These are phyloP conservation scores for Pheosia tremula DNA, from an alignment of 2,888 invertebrate genomes.

Conservation along the genomic window DNA sequence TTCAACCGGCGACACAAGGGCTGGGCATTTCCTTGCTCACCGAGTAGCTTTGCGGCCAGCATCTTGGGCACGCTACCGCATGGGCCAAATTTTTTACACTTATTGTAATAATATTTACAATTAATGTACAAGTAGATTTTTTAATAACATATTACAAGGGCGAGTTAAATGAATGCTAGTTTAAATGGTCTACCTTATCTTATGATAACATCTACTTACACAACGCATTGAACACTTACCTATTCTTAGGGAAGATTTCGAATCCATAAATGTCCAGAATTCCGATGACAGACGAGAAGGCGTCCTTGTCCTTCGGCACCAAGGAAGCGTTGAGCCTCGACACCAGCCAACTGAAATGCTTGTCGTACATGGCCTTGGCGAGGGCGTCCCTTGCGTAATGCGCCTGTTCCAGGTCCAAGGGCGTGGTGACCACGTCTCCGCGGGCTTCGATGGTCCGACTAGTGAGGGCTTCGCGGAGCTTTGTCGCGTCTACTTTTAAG, in stretches of 20 bases:
- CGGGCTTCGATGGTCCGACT: constrained; percentile 94
- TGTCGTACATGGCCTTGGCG: constrained; percentile 95
- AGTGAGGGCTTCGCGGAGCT: constrained; percentile 89
- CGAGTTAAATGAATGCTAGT: no score
- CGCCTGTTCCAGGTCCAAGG: constrained; percentile 91
- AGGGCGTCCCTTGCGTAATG: constrained; percentile 95
- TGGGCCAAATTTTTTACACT: no score
- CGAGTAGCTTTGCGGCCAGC: no score
- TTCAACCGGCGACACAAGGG: no score
- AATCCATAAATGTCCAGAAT: constrained; percentile 98
- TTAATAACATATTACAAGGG: no score
- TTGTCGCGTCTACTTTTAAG: constrained; percentile 87
- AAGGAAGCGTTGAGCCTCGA: constrained; percentile 90
- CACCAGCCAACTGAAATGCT: constrained; percentile 96
- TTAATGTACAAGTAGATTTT: no score
- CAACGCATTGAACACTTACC: constrained; percentile 70
- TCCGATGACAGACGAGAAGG: constrained; percentile 90
- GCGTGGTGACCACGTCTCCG: constrained; percentile 92
- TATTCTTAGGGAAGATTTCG: constrained; percentile 95
- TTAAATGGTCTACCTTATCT: no score
- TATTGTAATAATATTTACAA: no score
- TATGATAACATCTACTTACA: no score
- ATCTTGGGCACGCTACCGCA: no score
- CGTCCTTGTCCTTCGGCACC: constrained; percentile 82
- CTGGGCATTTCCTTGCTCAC: no score